phyloP scores from a whole-genome alignment of 92 coral and sea anemone genomes.

The Porites divaricata region DNA sequence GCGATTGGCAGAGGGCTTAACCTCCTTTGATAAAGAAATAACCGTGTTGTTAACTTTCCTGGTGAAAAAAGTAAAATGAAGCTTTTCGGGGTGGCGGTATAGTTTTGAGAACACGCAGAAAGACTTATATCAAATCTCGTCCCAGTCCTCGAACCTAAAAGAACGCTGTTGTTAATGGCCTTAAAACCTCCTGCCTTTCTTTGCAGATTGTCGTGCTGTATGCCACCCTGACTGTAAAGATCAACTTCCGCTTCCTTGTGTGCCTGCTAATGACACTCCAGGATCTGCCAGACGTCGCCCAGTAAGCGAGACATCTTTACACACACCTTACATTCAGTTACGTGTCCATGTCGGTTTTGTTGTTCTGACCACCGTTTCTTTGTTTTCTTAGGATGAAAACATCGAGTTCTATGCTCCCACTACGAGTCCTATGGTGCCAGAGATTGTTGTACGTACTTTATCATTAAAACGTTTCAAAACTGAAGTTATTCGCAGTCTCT shows the following conservation, averaged over 20 bases:
- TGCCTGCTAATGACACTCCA: slow-evolving; percentile 88
- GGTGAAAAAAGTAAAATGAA: no score
- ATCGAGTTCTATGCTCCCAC: slow-evolving; percentile 94
- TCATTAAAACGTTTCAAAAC: no score
- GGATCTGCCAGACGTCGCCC: slow-evolving; percentile 80
- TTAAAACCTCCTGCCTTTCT: background rate
- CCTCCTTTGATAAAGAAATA: no score
- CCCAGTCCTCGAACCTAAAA: no score
- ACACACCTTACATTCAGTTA: background rate
- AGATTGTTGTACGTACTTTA: slow-evolving; percentile 77
- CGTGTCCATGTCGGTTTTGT: background rate
- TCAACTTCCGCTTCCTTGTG: slow-evolving; percentile 85
- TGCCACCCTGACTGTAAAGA: slow-evolving; percentile 98
- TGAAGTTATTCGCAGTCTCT: no score
- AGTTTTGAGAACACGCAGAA: background rate
- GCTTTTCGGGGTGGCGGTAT: no score
- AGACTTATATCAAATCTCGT: background rate
- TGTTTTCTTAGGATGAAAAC: slow-evolving; percentile 79
- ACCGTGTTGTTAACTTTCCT: no score
- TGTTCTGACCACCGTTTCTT: background rate
- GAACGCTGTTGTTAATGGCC: no score
- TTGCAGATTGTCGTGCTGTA: slow-evolving; percentile 90
- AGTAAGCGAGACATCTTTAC: slow-evolving; percentile 41
- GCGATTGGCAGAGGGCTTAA: no score
- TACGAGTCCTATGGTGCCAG: slow-evolving; percentile 93